Conservation (phyloP, 2,797 vertebrate species). For the Pipistrellus pygmaeus region DNA sequence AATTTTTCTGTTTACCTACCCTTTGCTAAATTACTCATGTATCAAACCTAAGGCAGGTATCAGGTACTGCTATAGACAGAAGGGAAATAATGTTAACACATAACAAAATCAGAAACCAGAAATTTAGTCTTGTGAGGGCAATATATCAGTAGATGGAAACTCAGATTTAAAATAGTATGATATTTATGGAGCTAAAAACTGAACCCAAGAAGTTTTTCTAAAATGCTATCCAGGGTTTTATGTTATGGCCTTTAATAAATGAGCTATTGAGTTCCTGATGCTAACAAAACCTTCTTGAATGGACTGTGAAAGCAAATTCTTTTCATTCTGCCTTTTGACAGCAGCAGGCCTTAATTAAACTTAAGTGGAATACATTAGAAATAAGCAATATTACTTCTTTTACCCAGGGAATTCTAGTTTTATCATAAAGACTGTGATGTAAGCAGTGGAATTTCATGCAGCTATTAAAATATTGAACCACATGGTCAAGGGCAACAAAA, state of each 20-base stretch:
- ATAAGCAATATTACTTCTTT: neutral
- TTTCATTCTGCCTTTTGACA: neutral
- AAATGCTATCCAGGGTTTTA: neutral
- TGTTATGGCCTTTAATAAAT: neutral
- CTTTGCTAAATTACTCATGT: neutral
- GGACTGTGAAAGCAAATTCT: neutral
- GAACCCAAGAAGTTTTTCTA: neutral
- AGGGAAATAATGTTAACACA: neutral
- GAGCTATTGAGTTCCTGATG: neutral
- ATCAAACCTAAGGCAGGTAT: neutral
- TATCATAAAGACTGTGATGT: neutral
- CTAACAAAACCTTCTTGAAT: neutral
- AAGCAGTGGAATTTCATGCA: neutral
- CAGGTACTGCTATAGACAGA: neutral
- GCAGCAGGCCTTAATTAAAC: neutral
- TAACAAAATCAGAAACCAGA: neutral
- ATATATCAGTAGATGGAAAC: neutral
- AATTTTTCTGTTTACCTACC: neutral
- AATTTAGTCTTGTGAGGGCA: neutral
- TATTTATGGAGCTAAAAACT: neutral
- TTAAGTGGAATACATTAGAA: neutral
- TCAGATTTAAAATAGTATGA: neutral
- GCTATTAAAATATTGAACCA: neutral
- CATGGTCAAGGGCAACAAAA: neutral
- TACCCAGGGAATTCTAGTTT: neutral